A percentile compares a stretch with the other conserved stretches of the same genome.
Evolutionary conservation across 1,140 invertebrate genomes (phyloP).

Genomic region (Drosophila nikananu): DNA sequence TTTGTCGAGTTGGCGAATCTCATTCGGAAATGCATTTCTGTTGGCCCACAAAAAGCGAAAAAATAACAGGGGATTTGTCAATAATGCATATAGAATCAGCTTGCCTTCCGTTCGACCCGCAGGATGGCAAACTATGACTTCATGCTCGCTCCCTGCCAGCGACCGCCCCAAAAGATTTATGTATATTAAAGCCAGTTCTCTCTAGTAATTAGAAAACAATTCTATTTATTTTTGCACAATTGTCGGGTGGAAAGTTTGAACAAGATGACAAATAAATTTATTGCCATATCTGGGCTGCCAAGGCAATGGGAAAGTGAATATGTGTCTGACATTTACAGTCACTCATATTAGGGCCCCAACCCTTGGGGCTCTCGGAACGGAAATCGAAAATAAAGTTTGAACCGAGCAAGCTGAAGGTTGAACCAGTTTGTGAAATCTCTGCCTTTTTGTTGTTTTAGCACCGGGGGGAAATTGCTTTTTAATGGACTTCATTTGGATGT

Average conservation of each 20-base stretch:
- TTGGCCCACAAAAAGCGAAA: constrained; percentile 19
- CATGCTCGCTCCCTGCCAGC: background rate
- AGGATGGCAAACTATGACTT: constrained; percentile 33
- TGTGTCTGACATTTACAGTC: constrained; percentile 44
- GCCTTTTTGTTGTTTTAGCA: constrained; percentile 28
- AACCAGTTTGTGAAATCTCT: constrained; percentile 39
- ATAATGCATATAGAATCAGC: constrained; percentile 24
- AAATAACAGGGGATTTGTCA: constrained; percentile 40
- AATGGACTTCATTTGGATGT: constrained; percentile 53
- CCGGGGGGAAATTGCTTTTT: constrained; percentile 58
- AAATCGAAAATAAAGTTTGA: constrained; percentile 63
- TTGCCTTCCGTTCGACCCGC: constrained; percentile 17
- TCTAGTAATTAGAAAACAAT: constrained; percentile 53
- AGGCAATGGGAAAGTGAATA: constrained; percentile 48
- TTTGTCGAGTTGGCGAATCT: constrained; percentile 61
- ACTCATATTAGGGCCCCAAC: constrained; percentile 27
- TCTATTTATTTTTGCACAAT: constrained; percentile 32
- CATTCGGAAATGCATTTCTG: constrained; percentile 54
- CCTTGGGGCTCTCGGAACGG: constrained; percentile 41
- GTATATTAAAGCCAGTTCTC: constrained; percentile 28
- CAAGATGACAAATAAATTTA: constrained; percentile 50
- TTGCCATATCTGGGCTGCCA: constrained; percentile 31
- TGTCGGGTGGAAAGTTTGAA: constrained; percentile 38
- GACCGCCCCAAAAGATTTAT: constrained; percentile 12
- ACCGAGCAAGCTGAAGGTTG: constrained; percentile 48